Evolutionary conservation across 2,797 vertebrate genomes (phyloP).

Genomic region (Mionectes olivaceus): DNA sequence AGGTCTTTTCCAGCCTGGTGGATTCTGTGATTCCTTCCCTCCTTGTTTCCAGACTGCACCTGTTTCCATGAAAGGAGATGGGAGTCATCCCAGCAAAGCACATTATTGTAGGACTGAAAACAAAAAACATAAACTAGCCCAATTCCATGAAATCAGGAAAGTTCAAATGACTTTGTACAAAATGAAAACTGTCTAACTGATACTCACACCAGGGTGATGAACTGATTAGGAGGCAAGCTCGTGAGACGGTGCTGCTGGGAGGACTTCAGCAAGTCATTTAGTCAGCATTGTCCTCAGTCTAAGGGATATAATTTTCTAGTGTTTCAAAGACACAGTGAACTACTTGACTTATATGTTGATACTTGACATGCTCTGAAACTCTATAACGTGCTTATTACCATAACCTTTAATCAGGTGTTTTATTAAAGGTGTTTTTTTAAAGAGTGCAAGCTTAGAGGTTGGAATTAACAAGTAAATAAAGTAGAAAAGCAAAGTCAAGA

Average conservation of each 20-base stretch:
- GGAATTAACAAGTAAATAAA: slow-evolving; percentile 2
- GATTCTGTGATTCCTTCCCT: not conserved
- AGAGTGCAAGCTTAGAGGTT: not conserved
- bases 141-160: not conserved
- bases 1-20: too few species aligned
- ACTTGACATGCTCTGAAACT: not conserved
- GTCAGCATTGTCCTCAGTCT: slow-evolving; percentile 5
- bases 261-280: slow-evolving; percentile 6
- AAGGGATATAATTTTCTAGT: not conserved
- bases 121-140: not conserved
- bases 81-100: not conserved
- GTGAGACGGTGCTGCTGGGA: not conserved
- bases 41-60: not conserved
- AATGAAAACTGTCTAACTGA: not conserved
- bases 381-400: not conserved
- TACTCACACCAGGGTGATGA: not conserved
- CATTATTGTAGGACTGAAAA: not conserved
- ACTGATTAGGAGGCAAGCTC: not conserved
- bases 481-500: not conserved
- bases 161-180: not conserved
- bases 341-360: not conserved
- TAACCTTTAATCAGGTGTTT: not conserved
- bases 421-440: slow-evolving; percentile 6
- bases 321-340: not conserved
- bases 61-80: not conserved